Percentiles rank a stretch among this genome's conserved stretches.
Conservation (phyloP, 92 coral and sea anemone species). For the Porites cylindrica region DNA sequence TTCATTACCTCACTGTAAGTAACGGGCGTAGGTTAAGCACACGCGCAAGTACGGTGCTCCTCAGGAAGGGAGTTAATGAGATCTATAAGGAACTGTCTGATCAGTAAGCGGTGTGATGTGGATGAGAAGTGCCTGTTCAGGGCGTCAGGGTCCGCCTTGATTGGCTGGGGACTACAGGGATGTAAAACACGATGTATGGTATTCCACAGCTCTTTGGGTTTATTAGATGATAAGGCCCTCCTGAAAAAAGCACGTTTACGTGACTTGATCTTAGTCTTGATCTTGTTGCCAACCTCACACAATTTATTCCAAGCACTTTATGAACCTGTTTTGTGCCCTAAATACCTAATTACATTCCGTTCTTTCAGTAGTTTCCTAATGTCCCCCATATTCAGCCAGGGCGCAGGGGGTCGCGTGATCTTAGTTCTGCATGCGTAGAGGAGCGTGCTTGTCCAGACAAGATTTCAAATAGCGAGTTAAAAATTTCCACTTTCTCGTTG, state of each 20-base stretch:
- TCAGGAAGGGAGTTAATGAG: slow-evolving; percentile 3
- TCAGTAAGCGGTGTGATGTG: slow-evolving; percentile 20
- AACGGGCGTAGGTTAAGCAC: slow-evolving; percentile 33
- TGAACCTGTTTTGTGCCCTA: slow-evolving; percentile 23
- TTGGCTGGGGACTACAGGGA: neutral
- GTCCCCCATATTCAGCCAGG: slow-evolving; percentile 32
- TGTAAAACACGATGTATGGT: slow-evolving; percentile 3
- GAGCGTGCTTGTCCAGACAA: slow-evolving; percentile 52
- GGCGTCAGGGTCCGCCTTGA: slow-evolving; percentile 23
- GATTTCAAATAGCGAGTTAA: slow-evolving; percentile 52
- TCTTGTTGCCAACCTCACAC: slow-evolving; percentile 39
- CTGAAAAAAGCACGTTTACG: slow-evolving; percentile 11
- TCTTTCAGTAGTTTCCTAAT: slow-evolving; percentile 15
- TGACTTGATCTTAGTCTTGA: slow-evolving; percentile 34
- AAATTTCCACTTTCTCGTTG: slow-evolving; percentile 47
- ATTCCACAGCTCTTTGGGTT: slow-evolving; percentile 35
- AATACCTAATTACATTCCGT: slow-evolving; percentile 25
- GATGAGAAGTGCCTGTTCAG: slow-evolving; percentile 27
- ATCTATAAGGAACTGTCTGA: neutral
- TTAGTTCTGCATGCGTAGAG: slow-evolving; percentile 31
- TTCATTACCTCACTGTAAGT: slow-evolving; percentile 47
- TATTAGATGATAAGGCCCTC: slow-evolving; percentile 10
- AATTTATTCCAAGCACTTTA: too few species aligned
- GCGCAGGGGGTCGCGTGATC: slow-evolving; percentile 53
- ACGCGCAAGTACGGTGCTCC: slow-evolving; percentile 6